Base-by-base conservation (phyloP, 2,797 vertebrate species). In the Hoplostethus atlanticus region DNA sequence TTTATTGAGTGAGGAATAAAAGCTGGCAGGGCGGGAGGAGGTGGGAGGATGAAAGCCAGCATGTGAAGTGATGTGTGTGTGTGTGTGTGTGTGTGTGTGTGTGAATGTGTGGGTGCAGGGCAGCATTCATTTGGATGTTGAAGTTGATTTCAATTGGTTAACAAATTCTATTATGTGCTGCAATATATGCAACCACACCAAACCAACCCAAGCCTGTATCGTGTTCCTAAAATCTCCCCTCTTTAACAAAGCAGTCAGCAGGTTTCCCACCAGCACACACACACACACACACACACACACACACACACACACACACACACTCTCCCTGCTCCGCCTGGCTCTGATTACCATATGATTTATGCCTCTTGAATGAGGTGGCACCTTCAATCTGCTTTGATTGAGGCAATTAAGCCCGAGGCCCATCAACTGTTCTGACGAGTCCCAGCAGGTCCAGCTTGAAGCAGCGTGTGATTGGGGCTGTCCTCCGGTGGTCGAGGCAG, bases 311-410 rank as follows among this genome's bases (percentile, higher is more conserved):
- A 58, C 56, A 58, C 56, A 58, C 56, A 40, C 36, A 56, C n/a
- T n/a, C n/a, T n/a, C n/a, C n/a, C n/a, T 40, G 6, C 25, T 30
- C 50, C 38, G 21, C 21, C 21, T 21, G 21, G 21, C 53, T 72
- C 75, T 77, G 71, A 72, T 83, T 50, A 83, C 81, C 60, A 74
- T 73, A 61, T 90, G 84, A 91, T 89, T 93, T 84, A 92, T 84
- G 84, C 46, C 40, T 77, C 73, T 88, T 83, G 61, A 73, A 87
- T 53, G 66, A 65, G 64, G 56, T 84, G 90, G 63, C 76, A 74
- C 71, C 85, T 71, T 21, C 59, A 76, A 79, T 73, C 46, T 57
- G 61, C 76, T 88, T 87, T 89, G 74, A 86, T 87, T 89, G 68
- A 86, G 58, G 81, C 72, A 89, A 91, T 92, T 85, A 89, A 82